These are phyloP conservation scores for Epinotia demarniana DNA, from an alignment of 2,888 invertebrate genomes.

Conservation along the genomic window DNA sequence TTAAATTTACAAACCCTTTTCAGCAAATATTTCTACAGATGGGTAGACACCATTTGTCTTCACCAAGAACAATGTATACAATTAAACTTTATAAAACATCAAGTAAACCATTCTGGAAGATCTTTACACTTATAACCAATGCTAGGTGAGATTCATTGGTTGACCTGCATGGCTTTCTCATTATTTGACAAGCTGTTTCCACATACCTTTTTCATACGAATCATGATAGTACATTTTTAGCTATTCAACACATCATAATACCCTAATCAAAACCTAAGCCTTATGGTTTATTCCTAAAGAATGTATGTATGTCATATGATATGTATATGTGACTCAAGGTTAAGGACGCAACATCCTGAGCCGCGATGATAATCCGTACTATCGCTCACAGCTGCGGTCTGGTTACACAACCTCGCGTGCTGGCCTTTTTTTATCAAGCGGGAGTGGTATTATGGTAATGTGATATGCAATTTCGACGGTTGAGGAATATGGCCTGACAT, in stretches of 20 bases:
- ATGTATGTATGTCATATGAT: too few species aligned
- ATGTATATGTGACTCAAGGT: background rate
- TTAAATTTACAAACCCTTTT: background rate
- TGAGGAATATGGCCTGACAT: slow-evolving; percentile 14
- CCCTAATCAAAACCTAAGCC: too few species aligned
- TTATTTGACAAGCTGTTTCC: background rate
- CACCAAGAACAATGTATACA: slow-evolving; percentile 1
- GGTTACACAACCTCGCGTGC: slow-evolving; percentile 17
- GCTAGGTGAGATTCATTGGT: background rate
- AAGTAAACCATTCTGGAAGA: background rate
- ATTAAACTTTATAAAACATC: background rate
- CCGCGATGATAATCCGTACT: slow-evolving; percentile 35
- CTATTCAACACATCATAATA: too few species aligned
- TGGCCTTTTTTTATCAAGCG: slow-evolving; percentile 25
- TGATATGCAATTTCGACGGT: slow-evolving; percentile 31
- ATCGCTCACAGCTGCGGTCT: slow-evolving; percentile 30
- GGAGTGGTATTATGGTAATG: slow-evolving; percentile 38
- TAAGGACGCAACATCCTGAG: slow-evolving; percentile 1
- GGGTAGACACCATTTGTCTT: background rate
- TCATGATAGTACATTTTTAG: too few species aligned
- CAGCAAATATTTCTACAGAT: background rate
- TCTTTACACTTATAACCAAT: background rate
- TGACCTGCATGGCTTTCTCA: background rate
- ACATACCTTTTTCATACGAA: background rate
- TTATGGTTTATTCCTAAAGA: too few species aligned